Evolutionary conservation across 2,797 vertebrate genomes (phyloP).

Genomic region (Halcyon smyrnensis): DNA sequence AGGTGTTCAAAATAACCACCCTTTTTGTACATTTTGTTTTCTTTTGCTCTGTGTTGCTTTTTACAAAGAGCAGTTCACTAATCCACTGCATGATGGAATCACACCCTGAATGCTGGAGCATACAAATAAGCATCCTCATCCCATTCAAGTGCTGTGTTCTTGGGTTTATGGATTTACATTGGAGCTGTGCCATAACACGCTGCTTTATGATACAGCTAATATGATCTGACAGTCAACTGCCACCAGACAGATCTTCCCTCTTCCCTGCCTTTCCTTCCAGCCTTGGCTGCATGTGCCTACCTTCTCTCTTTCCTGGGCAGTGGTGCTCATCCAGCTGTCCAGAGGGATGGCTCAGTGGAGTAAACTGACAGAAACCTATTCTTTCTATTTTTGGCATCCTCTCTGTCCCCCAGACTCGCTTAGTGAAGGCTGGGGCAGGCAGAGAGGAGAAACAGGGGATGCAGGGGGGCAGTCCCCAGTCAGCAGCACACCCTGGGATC

Average conservation of each 20-base stretch:
- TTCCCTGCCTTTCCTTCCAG: not conserved
- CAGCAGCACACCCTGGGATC: fast-evolving
- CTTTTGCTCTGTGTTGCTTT: not conserved
- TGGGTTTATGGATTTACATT: slow-evolving; percentile 28
- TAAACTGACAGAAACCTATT: not conserved
- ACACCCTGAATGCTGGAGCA: fast-evolving
- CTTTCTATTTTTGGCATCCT: not conserved
- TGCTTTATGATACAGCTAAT: slow-evolving; percentile 45
- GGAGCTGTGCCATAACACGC: slow-evolving; percentile 15
- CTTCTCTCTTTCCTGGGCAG: not conserved
- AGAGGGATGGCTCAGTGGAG: not conserved
- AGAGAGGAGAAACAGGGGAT: fast-evolving
- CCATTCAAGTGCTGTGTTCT: not conserved
- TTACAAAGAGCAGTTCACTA: not conserved
- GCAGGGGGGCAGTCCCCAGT: fast-evolving
- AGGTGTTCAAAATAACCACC: not conserved
- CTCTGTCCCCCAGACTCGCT: not conserved
- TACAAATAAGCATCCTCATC: slow-evolving; percentile 22
- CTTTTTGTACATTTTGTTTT: not conserved
- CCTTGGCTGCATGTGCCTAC: not conserved
- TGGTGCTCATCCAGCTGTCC: fast-evolving
- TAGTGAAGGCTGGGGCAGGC: fast-evolving
- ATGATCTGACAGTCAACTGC: slow-evolving; percentile 49
- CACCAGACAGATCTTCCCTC: slow-evolving; percentile 29
- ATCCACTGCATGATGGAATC: not conserved